phyloP scores from a whole-genome alignment of 2,888 invertebrate species.

The Ecliptopera silaceata region DNA sequence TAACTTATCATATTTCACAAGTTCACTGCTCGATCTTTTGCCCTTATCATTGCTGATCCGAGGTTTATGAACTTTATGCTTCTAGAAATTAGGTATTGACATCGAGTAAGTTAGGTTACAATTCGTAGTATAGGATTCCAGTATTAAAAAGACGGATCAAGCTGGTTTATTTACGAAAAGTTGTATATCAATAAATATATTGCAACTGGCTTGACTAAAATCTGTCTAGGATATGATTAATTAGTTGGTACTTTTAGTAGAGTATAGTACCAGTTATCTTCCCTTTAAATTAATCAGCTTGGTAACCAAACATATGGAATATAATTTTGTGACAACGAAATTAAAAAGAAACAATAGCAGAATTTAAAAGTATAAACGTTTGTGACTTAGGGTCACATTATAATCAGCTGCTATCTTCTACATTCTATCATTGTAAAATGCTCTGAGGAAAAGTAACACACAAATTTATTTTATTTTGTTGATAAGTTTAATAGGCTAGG shows the following conservation, averaged over 20 bases:
- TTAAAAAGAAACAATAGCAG: constrained; percentile 13
- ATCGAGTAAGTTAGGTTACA: constrained; percentile 6
- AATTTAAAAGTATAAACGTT: constrained; percentile 19
- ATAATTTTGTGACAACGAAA: neutral
- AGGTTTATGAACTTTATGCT: constrained; percentile 30
- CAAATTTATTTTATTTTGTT: no score
- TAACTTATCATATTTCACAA: constrained; percentile 26
- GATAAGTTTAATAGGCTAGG: no score
- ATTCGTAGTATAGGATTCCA: no score
- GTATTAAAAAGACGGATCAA: no score
- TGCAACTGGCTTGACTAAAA: no score
- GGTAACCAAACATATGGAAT: no score
- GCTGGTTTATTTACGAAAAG: no score
- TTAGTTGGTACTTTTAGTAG: no score
- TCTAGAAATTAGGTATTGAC: constrained; percentile 3
- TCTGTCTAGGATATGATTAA: no score
- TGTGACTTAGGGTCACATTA: constrained; percentile 16
- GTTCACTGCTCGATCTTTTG: constrained; percentile 39
- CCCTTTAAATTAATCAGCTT: no score
- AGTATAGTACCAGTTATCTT: no score
- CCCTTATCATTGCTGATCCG: constrained; percentile 30
- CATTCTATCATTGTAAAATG: constrained; percentile 10
- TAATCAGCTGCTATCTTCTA: constrained; percentile 11
- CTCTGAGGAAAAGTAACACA: neutral
- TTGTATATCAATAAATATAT: no score